Percentiles rank a stretch among this genome's conserved stretches.
phyloP scores from a whole-genome alignment of 2,888 invertebrate species.

The Drosophila tripunctata region DNA sequence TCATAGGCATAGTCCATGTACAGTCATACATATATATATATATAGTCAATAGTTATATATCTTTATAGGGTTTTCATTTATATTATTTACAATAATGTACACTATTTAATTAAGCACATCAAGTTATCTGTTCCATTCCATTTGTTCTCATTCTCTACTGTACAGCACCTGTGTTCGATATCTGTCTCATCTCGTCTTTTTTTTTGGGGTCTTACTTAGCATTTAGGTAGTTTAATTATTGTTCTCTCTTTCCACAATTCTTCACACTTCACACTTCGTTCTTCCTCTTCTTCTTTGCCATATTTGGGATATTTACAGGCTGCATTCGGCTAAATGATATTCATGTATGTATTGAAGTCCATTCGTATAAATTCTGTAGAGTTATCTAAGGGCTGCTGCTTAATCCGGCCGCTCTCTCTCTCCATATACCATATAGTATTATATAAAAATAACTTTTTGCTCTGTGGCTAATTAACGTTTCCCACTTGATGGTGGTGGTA shows the following conservation, averaged over 20 bases:
- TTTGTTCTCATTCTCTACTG: conserved; percentile 40
- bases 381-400: conserved; percentile 61
- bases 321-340: conserved; percentile 67
- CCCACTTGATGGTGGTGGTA: conserved; percentile 18
- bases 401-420: conserved; percentile 27
- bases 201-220: conserved; percentile 43
- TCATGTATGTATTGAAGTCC: conserved; percentile 79
- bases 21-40: conserved; percentile 53
- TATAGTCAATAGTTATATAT: conserved; percentile 21
- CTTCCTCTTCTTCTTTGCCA: conserved; percentile 38
- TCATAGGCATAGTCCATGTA: conserved; percentile 57
- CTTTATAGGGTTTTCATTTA: conserved; percentile 8
- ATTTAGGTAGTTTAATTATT: conserved; percentile 74
- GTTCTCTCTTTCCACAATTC: conserved; percentile 63
- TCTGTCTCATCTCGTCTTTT: no score
- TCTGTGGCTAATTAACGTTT: conserved; percentile 65
- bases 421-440: conserved; percentile 54
- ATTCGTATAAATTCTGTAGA: conserved; percentile 80
- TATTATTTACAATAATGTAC: conserved; percentile 79
- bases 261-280: conserved; percentile 6
- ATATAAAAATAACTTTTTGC: conserved; percentile 76
- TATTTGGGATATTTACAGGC: conserved; percentile 74
- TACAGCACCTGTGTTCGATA: conserved; percentile 49
- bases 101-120: conserved; percentile 65
- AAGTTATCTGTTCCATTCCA: conserved; percentile 28